Conservation (phyloP, 37 sponge, comb jelly and placozoan genomes). For the Mnemiopsis leidyi region DNA sequence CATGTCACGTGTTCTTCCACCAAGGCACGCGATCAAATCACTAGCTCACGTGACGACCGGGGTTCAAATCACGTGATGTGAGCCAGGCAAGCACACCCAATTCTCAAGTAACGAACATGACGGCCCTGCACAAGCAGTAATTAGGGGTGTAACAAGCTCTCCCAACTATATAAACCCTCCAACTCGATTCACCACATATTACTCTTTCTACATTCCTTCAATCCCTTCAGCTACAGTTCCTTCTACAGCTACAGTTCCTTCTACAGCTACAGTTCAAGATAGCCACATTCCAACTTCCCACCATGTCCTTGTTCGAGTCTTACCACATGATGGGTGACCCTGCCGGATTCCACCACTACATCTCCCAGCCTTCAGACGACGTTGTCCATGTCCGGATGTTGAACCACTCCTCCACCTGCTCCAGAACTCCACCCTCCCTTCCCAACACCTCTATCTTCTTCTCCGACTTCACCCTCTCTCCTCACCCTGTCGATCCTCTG, state of each 20-base stretch:
- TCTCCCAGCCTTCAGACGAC: not conserved
- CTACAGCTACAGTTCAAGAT: not conserved
- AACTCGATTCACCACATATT: too few species aligned
- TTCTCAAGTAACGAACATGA: not conserved
- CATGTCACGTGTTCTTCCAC: not conserved
- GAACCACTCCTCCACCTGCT: not conserved
- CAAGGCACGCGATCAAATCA: not conserved
- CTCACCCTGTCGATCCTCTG: not conserved
- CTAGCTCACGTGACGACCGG: not conserved
- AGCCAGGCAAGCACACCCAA: not conserved
- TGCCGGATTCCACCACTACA: slow-evolving; percentile 10
- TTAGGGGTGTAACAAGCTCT: not conserved
- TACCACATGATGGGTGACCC: slow-evolving; percentile 40
- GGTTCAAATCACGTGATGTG: not conserved
- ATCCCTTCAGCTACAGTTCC: too few species aligned
- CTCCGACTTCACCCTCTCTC: not conserved
- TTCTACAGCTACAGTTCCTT: not conserved
- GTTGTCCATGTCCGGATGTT: slow-evolving; percentile 3
- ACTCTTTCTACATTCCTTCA: too few species aligned
- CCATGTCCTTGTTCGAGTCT: slow-evolving; percentile 9
- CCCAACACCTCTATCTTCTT: not conserved
- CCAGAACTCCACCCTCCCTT: not conserved
- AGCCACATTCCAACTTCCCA: slow-evolving; percentile 1
- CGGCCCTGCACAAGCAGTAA: not conserved
- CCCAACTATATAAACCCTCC: not conserved